Base-by-base conservation (phyloP, 2,113 vertebrate species). In the Oriolus oriolus region DNA sequence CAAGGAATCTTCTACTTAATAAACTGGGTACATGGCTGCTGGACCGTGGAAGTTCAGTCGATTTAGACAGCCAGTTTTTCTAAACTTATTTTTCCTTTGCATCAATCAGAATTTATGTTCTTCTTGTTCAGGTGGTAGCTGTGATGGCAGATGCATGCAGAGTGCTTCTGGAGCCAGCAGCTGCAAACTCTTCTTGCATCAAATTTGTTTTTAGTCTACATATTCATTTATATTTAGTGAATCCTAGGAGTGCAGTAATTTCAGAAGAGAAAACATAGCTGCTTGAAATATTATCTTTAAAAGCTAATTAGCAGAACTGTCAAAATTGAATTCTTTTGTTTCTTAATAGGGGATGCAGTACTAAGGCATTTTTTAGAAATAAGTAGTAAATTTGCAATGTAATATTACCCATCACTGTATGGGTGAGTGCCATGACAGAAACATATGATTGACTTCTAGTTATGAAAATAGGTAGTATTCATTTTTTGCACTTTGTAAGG, bases 121-220 rank as follows among this genome's bases (percentile, higher is more conserved):
- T 79, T 85, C 57, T 79, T 53, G 23, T 79, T 92, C 81, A 96
- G 91, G 87, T 96, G 93, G 28, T 93, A 82, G 85, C 81, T 89
- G 61, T 81, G 78, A 22, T 92, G 81, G 64, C 84, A 93, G 87
- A 84, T 71, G 77, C 53, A 35, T 57, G 24, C 60, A 75, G 53
- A 41, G 18, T 44, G 21, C 54, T 95, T 70, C 74, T 74, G 49
- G 61, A 91, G 65, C n/a, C 26, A 83, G 81, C 84, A 89, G 89
- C 89, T 94, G 74, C 81, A 91, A 84, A 91, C 69, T 57, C 49
- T 77, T 90, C 64, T 87, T 64, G 44, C 49, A 54, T 90, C 56
- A 63, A 74, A 73, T 92, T 90, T 84, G 69, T 19, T 93, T 78
- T 86, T 84, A 84, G 64, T 78, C 49, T 95, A 84, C 44, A 42